These are phyloP conservation scores for Cataglyphis cursor DNA, from an alignment of 2,888 invertebrate species.

Conservation along the genomic window DNA sequence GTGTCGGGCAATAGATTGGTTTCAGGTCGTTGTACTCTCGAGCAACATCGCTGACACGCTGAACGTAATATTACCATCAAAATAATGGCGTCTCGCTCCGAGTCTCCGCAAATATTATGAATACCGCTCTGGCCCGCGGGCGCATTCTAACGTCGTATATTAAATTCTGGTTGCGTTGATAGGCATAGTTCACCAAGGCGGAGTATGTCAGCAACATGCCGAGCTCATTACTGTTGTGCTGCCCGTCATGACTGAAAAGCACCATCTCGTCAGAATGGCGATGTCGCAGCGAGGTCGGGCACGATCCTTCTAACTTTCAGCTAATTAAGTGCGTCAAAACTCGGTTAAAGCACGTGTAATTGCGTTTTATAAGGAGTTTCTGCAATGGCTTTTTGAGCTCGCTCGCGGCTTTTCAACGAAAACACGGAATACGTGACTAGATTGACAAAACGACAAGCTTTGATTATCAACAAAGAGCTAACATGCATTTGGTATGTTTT, in stretches of 20 bases:
- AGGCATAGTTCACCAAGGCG: conserved; percentile 59
- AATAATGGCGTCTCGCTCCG: conserved; percentile 21
- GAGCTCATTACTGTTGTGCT: conserved; percentile 65
- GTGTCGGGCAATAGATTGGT: conserved; percentile 8
- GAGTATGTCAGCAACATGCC: conserved; percentile 48
- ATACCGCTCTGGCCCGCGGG: conserved; percentile 30
- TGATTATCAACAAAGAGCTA: conserved; percentile 51
- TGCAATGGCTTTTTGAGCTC: conserved; percentile 66
- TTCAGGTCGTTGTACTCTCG: conserved; percentile 8
- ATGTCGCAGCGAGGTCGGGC: conserved; percentile 63
- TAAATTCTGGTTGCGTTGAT: conserved; percentile 60
- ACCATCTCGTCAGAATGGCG: conserved; percentile 47
- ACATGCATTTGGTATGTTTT: background rate
- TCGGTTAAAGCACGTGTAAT: conserved; percentile 81
- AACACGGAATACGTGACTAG: conserved; percentile 50
- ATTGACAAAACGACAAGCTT: conserved; percentile 25
- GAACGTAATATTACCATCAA: conserved; percentile 16
- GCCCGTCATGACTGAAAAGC: conserved; percentile 60
- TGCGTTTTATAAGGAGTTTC: conserved; percentile 80
- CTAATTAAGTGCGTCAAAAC: conserved; percentile 84
- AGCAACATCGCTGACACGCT: conserved; percentile 11
- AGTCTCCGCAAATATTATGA: conserved; percentile 57
- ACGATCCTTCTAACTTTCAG: conserved; percentile 75
- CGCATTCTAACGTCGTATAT: conserved; percentile 37
- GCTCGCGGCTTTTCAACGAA: conserved; percentile 55